A percentile compares a stretch with the other conserved stretches of the same genome.
Conservation (phyloP, 2,888 invertebrate species). For the Balanococcus diminutus region DNA sequence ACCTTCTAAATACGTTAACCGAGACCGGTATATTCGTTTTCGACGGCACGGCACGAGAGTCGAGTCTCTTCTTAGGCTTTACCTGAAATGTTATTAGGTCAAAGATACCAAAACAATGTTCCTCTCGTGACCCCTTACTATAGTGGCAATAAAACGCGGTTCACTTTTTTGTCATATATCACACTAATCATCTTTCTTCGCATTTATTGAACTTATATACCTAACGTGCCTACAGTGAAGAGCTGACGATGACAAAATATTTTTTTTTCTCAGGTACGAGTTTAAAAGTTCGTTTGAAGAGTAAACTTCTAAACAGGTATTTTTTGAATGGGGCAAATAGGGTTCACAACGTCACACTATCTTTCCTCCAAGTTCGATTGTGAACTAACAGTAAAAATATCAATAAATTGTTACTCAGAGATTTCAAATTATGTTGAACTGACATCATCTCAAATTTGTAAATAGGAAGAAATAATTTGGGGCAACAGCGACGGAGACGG, state of each 20-base stretch:
- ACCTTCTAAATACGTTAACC: conserved; percentile 38
- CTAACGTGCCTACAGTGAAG: neutral
- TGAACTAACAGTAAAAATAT: too few relatives aligned
- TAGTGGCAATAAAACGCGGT: neutral
- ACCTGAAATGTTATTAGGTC: conserved; percentile 32
- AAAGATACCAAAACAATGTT: conserved; percentile 31
- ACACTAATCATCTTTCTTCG: neutral
- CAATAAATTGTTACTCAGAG: too few relatives aligned
- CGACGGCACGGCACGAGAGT: conserved; percentile 18
- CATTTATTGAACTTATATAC: neutral
- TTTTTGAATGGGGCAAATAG: too few relatives aligned
- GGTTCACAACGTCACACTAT: too few relatives aligned
- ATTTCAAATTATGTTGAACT: too few relatives aligned
- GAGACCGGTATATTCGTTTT: conserved; percentile 20
- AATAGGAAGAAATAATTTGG: too few relatives aligned
- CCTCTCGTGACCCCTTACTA: conserved; percentile 1
- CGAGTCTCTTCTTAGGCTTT: neutral
- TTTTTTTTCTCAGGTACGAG: neutral
- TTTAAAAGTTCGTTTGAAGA: too few relatives aligned
- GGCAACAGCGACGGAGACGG: too few relatives aligned
- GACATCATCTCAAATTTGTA: too few relatives aligned
- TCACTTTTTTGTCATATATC: conserved; percentile 6
- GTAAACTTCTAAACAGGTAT: too few relatives aligned
- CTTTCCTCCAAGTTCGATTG: too few relatives aligned
- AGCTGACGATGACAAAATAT: neutral